Conservation (phyloP, 2,888 invertebrate genomes). For the Clistopyga incitator region DNA sequence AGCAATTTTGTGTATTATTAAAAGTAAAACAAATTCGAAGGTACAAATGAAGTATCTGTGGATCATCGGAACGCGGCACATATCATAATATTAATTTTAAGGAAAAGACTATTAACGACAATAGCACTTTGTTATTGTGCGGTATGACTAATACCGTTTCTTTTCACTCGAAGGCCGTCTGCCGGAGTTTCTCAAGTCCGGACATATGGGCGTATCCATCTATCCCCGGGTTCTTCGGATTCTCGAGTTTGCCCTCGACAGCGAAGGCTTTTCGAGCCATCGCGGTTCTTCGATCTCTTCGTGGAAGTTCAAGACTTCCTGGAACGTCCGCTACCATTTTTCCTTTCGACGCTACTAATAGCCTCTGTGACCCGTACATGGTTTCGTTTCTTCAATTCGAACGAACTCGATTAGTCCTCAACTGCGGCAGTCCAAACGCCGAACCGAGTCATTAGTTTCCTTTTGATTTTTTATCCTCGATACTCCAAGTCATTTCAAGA, state of each 20-base stretch:
- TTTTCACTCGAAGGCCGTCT: slow-evolving; percentile 56
- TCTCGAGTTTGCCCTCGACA: slow-evolving; percentile 40
- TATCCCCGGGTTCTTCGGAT: background rate
- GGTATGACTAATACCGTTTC: slow-evolving; percentile 60
- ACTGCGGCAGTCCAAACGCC: slow-evolving; percentile 13
- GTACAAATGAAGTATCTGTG: background rate
- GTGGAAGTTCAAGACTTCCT: slow-evolving; percentile 33
- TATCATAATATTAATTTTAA: slow-evolving; percentile 42
- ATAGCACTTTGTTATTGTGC: slow-evolving; percentile 42
- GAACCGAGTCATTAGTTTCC: slow-evolving; percentile 13
- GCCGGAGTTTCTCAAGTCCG: slow-evolving; percentile 26
- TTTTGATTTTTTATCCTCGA: slow-evolving; percentile 11
- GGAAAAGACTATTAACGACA: slow-evolving; percentile 64
- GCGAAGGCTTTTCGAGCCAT: slow-evolving; percentile 7
- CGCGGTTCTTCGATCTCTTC: slow-evolving; percentile 44
- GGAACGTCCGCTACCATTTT: slow-evolving; percentile 5
- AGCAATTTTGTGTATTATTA: background rate
- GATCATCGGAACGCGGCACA: background rate
- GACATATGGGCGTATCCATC: slow-evolving; percentile 29
- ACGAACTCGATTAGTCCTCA: slow-evolving; percentile 41
- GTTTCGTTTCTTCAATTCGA: slow-evolving; percentile 27
- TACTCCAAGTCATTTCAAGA: slow-evolving; percentile 49
- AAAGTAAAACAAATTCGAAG: background rate
- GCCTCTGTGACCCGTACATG: slow-evolving; percentile 22
- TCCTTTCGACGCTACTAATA: background rate